Base-by-base conservation (phyloP, 1,140 invertebrate species). In the Pomacea maculata region DNA sequence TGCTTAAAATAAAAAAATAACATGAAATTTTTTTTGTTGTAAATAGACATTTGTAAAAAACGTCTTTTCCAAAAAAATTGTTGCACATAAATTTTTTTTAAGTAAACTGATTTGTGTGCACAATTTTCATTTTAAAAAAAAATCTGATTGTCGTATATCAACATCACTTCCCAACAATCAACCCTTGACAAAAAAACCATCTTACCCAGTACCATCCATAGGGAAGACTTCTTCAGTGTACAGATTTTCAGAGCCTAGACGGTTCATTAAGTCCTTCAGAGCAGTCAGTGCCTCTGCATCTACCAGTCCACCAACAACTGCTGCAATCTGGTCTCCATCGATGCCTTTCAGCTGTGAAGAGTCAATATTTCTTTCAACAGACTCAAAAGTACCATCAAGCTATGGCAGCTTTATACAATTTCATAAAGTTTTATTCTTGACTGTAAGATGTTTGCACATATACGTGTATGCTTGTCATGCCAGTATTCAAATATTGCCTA, bases 201-300 rank as follows among this genome's bases (percentile, higher is more conserved):
- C 86, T 78, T 82, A 91, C 90, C 96, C 96, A 75, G 96, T 94
- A 70, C 96, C 96, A 82, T 95, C 94, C 84, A 94, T 93, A 8
- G 97, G 96, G 91, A 98, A 98, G 76, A 93, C 93, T 88, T 98
- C 95, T 92, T 99, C 98, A 12, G 97, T 99, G 87, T 95, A 97
- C 0, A 97, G 91, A 71, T 92, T 92, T 89, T 99, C 97, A 75
- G 95, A 95, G 54, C 96, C 97, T 9, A 99, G 91, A 21, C 93
- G 93, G 91, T 99, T 99, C 9, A 98, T 84, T 29, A 99, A 92
- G 93, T 99, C 98, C 92, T 99, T 99, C n/a, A 99, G 91, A 0
- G 95, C 94, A 21, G 98, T 94, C 77, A 99, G 93, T 12, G 97
- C 93, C 92, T 99, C 97, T 14, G 97, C 96, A 92, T 99, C 98